Evolutionary conservation across 2,113 vertebrate species (phyloP).

Genomic region (Spizaetus ornatus): DNA sequence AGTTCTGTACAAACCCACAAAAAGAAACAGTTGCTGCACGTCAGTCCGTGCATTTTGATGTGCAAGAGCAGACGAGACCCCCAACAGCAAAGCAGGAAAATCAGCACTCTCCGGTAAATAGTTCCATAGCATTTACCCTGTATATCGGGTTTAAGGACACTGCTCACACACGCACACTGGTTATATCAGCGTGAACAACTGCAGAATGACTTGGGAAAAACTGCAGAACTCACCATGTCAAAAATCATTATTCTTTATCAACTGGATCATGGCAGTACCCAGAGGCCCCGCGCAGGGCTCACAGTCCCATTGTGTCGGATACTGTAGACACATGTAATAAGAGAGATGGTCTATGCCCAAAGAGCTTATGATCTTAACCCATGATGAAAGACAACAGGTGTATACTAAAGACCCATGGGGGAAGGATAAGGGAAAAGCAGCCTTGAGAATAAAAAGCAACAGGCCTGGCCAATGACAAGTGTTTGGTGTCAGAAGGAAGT

Average conservation of each 20-base stretch:
- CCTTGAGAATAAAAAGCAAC: conserved; percentile 55
- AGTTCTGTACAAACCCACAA: not conserved
- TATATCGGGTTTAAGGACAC: not conserved
- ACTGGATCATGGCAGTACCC: conserved; percentile 18
- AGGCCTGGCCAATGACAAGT: conserved; percentile 40
- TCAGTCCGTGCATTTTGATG: not conserved
- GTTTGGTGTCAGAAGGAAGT: conserved; percentile 56
- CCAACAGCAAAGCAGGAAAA: not conserved
- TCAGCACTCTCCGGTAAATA: not conserved
- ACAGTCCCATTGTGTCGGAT: conserved; percentile 31
- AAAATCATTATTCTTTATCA: conserved; percentile 66
- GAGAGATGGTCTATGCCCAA: conserved; percentile 61
- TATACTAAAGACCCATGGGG: conserved; percentile 48
- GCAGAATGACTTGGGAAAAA: conserved; percentile 64
- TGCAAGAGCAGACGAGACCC: not conserved
- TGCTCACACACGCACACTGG: not conserved
- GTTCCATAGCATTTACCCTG: not conserved
- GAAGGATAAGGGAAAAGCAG: conserved; percentile 54
- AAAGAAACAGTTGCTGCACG: not conserved
- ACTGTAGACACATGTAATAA: conserved; percentile 59
- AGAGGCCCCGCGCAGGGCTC: conserved; percentile 40
- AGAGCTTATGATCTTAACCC: conserved; percentile 67
- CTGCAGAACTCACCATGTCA: conserved; percentile 56
- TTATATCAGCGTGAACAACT: conserved; percentile 30
- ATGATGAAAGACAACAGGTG: conserved; percentile 70